A percentile compares a stretch with the other conserved stretches of the same genome.
Conservation (phyloP, 2,888 invertebrate genomes). For the Ennomos fuscantarius region DNA sequence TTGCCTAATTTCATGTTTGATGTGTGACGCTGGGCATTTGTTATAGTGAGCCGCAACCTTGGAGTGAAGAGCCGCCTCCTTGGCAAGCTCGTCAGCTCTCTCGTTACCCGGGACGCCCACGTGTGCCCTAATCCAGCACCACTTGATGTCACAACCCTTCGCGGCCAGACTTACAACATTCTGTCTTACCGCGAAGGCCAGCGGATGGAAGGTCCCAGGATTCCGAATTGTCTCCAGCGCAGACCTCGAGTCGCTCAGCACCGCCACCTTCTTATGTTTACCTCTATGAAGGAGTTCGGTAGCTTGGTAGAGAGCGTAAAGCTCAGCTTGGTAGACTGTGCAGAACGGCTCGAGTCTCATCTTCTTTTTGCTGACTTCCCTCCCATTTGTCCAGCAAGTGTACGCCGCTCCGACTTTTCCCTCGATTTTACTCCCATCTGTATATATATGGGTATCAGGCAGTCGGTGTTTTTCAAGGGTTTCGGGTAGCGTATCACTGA, state of each 20-base stretch:
- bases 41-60: no score
- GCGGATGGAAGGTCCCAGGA: conserved; percentile 5
- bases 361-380: conserved; percentile 4
- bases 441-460: conserved; percentile 9
- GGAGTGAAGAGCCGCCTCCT: background rate
- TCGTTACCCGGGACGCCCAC: conserved; percentile 5
- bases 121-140: conserved; percentile 12
- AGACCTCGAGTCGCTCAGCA: conserved; percentile 24
- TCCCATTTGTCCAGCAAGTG: conserved; percentile 1
- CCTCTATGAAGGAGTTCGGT: background rate
- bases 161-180: conserved; percentile 2
- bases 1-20: background rate
- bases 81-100: conserved; percentile 15
- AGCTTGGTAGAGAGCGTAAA: conserved; percentile 16
- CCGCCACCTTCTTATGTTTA: background rate
- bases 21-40: no score
- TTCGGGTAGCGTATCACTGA: conserved; percentile 3
- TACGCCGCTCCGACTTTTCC: conserved; percentile 13
- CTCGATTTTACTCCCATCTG: conserved; percentile 8
- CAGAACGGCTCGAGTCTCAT: conserved; percentile 9
- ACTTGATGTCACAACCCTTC: background rate
- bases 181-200: conserved; percentile 4
- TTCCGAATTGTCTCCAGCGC: conserved; percentile 8
- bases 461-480: conserved; percentile 1
- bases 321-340: conserved; percentile 23